Base-by-base conservation (phyloP, 2,113 vertebrate species). In the Zingel zingel region DNA sequence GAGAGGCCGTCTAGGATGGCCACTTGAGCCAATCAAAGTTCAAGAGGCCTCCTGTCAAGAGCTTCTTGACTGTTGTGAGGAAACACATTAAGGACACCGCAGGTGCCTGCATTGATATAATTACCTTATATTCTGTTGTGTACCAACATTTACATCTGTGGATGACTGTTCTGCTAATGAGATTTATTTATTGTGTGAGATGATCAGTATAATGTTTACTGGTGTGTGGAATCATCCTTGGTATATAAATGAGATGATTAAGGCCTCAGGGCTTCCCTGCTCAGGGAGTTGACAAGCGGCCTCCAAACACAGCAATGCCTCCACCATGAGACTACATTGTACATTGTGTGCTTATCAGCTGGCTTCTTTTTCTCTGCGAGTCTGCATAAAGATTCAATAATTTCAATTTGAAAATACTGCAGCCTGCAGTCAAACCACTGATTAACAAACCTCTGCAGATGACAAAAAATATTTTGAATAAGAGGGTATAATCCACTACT, bases 211-310 rank as follows among this genome's bases (percentile, higher is more conserved):
- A 81, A 88, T 90, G 75, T 82, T 71, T 69, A 56, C 77, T 45
- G 85, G 78, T 78, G 86, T 94, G 94, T 91, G 92, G 93, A 93
- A 91, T 88, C 95, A 76, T 92, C 94, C 88, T 30, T 43, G 74
- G 86, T 82, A 58, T 88, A 92, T 91, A 88, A 95, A 91, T 94
- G 89, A 90, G 88, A 88, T 88, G 92, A 96, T 97, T 96, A 92
- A 57, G 93, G 89, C 92, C 14, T 53, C 92, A 90, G 77, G 85
- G 94, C 89, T 95, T 96, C 95, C 92, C 90, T 88, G 85, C 93
- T 94, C 92, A 45, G 94, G 78, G 89, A 82, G 83, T 27, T 91
- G 91, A 96, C 95, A 92, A 95, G 86, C 82, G 83, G 83, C 91
- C 94, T 48, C 0, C 68, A 87, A 94, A 89, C 93, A 89, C 91